phyloP scores from a whole-genome alignment of 2,113 vertebrate genomes.

The Nycticebus coucang region DNA sequence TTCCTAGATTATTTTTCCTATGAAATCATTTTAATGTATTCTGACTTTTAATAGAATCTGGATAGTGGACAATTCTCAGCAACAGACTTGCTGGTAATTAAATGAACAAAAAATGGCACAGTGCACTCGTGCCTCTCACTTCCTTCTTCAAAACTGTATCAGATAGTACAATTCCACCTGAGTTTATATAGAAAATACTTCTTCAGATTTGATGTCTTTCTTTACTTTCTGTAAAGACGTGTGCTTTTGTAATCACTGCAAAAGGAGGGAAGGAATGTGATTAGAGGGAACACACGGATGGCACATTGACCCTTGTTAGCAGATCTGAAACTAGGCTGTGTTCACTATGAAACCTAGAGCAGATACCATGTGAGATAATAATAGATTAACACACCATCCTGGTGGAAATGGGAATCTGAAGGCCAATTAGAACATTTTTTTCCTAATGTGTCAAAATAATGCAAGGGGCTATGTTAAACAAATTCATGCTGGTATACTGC shows the following conservation, averaged over 20 bases:
- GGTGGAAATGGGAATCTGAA: conserved; percentile 80
- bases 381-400: conserved; percentile 73
- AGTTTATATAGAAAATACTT: not conserved
- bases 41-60: not conserved
- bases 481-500: conserved; percentile 62
- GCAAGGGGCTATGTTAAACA: conserved; percentile 79
- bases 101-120: not conserved
- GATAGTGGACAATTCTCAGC: not conserved
- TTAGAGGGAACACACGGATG: not conserved
- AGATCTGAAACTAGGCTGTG: conserved; percentile 62
- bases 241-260: not conserved
- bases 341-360: conserved; percentile 13
- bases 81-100: not conserved
- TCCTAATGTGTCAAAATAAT: conserved; percentile 83
- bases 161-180: not conserved
- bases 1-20: not conserved
- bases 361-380: conserved; percentile 68
- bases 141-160: not conserved
- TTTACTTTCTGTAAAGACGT: not conserved
- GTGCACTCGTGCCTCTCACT: not conserved
- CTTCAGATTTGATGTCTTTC: not conserved
- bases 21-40: not conserved
- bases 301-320: conserved; percentile 55
- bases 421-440: conserved; percentile 78
- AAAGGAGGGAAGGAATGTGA: not conserved